Evolutionary conservation across 2,797 vertebrate species (phyloP).

Genomic region (Cephalopachus bancanus): DNA sequence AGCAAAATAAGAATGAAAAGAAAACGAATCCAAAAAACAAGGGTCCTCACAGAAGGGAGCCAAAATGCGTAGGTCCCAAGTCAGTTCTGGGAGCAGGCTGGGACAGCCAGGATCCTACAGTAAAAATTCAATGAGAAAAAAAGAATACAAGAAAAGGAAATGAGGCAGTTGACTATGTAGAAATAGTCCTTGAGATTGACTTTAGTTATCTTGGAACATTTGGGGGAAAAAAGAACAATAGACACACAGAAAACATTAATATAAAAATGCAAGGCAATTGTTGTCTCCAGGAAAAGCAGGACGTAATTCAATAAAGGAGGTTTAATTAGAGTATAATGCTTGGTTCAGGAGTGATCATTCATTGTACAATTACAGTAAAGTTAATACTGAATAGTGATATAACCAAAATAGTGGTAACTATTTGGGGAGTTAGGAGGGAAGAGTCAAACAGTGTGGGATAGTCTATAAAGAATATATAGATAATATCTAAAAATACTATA

Average conservation of each 20-base stretch:
- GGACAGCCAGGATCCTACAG: not conserved
- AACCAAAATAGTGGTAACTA: no score
- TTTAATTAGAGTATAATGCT: not conserved
- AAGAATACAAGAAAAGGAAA: not conserved
- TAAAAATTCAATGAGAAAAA: accelerated
- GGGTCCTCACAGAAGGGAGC: accelerated
- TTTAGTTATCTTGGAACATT: not conserved
- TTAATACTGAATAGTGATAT: no score
- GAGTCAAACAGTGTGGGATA: accelerated
- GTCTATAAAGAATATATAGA: no score
- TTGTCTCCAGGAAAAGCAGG: not conserved
- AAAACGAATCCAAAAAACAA: accelerated
- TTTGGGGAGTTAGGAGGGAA: no score
- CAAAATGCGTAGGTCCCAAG: accelerated
- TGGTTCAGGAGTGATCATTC: not conserved
- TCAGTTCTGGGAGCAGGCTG: accelerated
- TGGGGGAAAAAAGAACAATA: not conserved
- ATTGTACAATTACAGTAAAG: accelerated
- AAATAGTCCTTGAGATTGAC: not conserved
- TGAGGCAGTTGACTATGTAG: no score
- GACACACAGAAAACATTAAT: not conserved
- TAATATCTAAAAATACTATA: not conserved
- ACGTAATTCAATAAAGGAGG: not conserved
- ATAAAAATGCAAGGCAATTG: accelerated
- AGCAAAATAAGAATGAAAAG: not conserved